Conservation (phyloP, 2,113 vertebrate species). For the Plestiodon gilberti region DNA sequence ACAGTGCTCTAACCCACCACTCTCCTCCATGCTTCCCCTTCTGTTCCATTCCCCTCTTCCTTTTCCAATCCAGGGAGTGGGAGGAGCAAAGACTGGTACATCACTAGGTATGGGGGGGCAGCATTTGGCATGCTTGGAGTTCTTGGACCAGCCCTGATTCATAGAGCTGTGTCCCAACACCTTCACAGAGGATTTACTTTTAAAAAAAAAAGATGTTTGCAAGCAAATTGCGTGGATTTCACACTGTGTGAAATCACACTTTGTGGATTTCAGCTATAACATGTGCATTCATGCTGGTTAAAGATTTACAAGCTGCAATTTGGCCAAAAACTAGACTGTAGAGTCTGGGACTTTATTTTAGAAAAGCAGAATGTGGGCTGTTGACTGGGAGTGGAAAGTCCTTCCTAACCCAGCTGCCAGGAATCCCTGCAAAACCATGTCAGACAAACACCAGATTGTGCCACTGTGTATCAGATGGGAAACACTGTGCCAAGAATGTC, state of each 20-base stretch:
- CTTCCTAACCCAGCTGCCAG: background rate
- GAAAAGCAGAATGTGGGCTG: fast-evolving
- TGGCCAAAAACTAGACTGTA: background rate
- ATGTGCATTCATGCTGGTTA: too few species aligned
- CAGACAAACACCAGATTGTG: background rate
- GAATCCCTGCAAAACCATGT: background rate
- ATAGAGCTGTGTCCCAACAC: background rate
- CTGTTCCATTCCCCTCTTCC: too few species aligned
- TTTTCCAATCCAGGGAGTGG: too few species aligned
- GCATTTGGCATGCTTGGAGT: too few species aligned
- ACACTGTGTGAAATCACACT: too few species aligned
- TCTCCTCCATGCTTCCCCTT: too few species aligned
- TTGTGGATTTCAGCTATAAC: background rate
- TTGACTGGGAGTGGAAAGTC: background rate
- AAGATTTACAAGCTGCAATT: background rate
- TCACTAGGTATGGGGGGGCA: too few species aligned
- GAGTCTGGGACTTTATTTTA: background rate
- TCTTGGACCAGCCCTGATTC: background rate
- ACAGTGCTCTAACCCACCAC: too few species aligned
- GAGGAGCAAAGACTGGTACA: too few species aligned
- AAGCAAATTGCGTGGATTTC: background rate
- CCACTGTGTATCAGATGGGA: background rate
- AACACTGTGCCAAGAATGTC: background rate
- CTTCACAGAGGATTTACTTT: too few species aligned
- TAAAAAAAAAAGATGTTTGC: background rate